These are phyloP conservation scores for Meriones psammophilus DNA, from an alignment of 2,797 vertebrate species.

Conservation along the genomic window DNA sequence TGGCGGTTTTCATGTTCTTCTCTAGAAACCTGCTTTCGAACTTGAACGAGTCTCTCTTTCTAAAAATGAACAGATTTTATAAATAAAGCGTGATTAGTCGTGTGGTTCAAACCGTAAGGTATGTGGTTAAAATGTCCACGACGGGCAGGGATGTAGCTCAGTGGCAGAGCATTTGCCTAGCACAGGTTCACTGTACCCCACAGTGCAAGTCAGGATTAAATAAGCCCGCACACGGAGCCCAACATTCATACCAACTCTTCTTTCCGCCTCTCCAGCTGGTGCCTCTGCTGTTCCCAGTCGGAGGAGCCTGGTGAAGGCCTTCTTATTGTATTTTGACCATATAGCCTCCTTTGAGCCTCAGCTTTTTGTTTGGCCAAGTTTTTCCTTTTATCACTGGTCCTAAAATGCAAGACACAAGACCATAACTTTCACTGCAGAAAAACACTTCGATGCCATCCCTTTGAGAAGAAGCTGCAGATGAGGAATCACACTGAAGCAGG, in stretches of 20 bases:
- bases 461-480: background rate
- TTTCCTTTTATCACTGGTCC: slow-evolving; percentile 97
- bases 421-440: slow-evolving; percentile 7
- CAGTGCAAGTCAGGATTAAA: too few relatives aligned
- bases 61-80: slow-evolving; percentile 88
- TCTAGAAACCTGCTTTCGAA: slow-evolving; percentile 97
- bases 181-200: background rate
- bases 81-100: slow-evolving; percentile 74
- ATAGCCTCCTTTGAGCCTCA: slow-evolving; percentile 96
- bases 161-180: background rate
- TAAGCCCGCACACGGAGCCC: background rate
- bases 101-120: background rate
- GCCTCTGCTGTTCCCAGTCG: slow-evolving; percentile 97
- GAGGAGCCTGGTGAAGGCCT: slow-evolving; percentile 94
- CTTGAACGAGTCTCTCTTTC: slow-evolving; percentile 97
- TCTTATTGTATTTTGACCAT: slow-evolving; percentile 95
- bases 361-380: slow-evolving; percentile 99
- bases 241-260: slow-evolving; percentile 94
- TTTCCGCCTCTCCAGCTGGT: slow-evolving; percentile 95
- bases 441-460: background rate
- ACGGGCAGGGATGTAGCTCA: slow-evolving; percentile 83
- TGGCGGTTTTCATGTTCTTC: slow-evolving; percentile 98
- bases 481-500: background rate
- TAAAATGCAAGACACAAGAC: slow-evolving; percentile 84
- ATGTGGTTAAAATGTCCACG: slow-evolving; percentile 82